Percentiles rank a stretch among this genome's conserved stretches.
These are phyloP conservation scores for Cydia splendana DNA, from an alignment of 1,140 invertebrate genomes.

Conservation along the genomic window DNA sequence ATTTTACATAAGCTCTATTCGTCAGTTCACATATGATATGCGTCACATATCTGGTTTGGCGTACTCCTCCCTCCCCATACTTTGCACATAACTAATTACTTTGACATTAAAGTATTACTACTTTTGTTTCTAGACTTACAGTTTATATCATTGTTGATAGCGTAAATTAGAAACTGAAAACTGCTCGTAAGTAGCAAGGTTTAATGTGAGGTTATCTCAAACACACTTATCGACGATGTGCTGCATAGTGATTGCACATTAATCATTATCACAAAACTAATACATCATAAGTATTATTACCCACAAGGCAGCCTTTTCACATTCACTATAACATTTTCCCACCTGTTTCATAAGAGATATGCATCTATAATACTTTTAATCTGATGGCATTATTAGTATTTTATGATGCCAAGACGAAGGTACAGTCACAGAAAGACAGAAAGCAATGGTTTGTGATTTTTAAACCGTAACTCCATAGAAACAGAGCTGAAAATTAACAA, in stretches of 20 bases:
- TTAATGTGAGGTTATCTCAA: neutral
- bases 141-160: neutral
- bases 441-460: neutral
- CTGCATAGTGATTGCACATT: neutral
- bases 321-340: too few relatives aligned
- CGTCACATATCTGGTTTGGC: too few relatives aligned
- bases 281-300: too few relatives aligned
- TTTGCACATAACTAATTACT: neutral
- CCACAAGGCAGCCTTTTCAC: too few relatives aligned
- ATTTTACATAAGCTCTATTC: too few relatives aligned
- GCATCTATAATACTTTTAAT: too few relatives aligned
- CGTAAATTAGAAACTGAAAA: neutral
- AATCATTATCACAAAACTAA: neutral
- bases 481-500: neutral
- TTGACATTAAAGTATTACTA: neutral
- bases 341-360: too few relatives aligned
- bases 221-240: neutral
- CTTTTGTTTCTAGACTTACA: neutral
- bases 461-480: neutral
- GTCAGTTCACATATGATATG: too few relatives aligned
- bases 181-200: neutral
- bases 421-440: neutral
- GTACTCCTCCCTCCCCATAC: neutral
- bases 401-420: neutral
- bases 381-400: too few relatives aligned